Percentiles rank a stretch among this genome's conserved stretches.
phyloP scores from a whole-genome alignment of 2,113 vertebrate genomes.

The Scolopax mira region DNA sequence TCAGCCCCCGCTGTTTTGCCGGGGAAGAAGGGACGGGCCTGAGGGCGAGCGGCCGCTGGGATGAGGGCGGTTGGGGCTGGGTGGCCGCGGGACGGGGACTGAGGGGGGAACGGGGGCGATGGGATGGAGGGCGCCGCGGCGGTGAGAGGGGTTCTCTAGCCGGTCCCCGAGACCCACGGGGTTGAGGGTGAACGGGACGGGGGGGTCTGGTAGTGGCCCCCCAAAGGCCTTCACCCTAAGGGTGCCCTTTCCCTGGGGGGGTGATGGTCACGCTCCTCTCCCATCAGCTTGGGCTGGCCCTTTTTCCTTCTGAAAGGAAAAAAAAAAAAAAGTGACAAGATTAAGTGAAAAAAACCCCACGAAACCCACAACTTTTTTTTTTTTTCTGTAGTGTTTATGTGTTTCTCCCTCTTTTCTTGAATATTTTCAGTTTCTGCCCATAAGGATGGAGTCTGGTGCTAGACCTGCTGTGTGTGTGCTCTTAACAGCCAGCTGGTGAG shows the following conservation, averaged over 20 bases:
- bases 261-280: accelerated
- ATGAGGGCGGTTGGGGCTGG: neutral
- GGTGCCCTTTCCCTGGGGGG: too few relatives aligned
- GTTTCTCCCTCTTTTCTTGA: accelerated
- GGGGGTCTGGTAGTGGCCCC: too few relatives aligned
- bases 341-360: neutral
- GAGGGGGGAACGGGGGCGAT: too few relatives aligned
- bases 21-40: neutral
- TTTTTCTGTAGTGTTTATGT: neutral
- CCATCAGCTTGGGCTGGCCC: neutral
- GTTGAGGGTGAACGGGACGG: too few relatives aligned
- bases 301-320: neutral
- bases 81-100: neutral
- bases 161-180: neutral
- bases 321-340: neutral
- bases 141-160: neutral
- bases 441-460: neutral
- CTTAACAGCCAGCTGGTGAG: accelerated
- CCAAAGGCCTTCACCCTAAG: neutral
- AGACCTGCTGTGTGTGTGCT: accelerated
- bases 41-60: neutral
- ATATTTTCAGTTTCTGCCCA: accelerated
- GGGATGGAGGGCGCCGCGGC: neutral
- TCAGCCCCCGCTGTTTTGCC: too few relatives aligned
- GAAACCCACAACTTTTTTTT: neutral